These are phyloP conservation scores for Mythimna lalbum DNA, from an alignment of 2,888 invertebrate species.

Conservation along the genomic window DNA sequence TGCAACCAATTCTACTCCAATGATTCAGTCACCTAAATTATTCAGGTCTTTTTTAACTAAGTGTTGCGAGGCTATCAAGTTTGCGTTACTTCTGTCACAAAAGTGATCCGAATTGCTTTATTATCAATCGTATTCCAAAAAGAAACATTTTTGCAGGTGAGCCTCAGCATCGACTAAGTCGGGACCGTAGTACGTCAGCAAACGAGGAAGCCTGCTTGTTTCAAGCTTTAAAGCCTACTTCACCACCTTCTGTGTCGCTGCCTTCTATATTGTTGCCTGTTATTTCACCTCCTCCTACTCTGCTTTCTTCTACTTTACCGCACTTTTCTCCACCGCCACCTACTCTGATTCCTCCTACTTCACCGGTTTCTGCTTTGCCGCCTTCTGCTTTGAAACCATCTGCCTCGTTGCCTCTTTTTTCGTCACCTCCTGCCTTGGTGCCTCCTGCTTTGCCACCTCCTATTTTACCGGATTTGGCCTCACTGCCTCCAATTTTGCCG, in stretches of 20 bases:
- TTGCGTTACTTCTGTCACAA: not conserved
- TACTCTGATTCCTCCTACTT: no score
- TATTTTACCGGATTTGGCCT: no score
- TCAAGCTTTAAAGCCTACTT: not conserved
- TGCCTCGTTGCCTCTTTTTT: no score
- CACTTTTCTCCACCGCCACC: no score
- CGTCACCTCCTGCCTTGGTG: no score
- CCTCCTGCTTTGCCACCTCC: not conserved
- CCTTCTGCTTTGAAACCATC: not conserved
- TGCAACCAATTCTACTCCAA: no score
- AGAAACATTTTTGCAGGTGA: constrained; percentile 2
- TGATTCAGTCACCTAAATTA: not conserved
- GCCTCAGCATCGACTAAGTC: not conserved
- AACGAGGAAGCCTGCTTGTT: not conserved
- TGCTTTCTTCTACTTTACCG: not conserved
- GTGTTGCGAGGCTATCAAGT: not conserved
- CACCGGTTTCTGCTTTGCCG: not conserved
- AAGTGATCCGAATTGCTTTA: not conserved
- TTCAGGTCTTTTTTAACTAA: not conserved
- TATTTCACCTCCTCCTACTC: not conserved
- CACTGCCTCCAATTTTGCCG: not conserved
- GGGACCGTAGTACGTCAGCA: not conserved
- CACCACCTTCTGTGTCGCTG: no score
- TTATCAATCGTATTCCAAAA: constrained; percentile 2
- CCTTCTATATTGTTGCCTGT: no score